Evolutionary conservation across 2,888 invertebrate species (phyloP), one percentile per base, ranked within the genome.

Genomic region (Epirrhoe alternata): DNA sequence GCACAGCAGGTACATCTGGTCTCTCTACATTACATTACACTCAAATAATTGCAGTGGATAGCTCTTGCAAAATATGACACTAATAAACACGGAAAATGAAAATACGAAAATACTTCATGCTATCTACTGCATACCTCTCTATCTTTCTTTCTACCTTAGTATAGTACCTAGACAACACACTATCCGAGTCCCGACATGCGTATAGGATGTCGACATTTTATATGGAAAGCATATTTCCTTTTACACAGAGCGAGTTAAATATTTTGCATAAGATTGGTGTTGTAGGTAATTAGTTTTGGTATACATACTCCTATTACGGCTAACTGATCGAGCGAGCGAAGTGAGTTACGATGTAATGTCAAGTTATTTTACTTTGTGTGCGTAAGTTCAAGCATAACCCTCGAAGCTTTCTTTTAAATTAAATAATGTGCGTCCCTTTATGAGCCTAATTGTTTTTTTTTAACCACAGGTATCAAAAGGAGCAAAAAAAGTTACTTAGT

Each of bases 191-290:
- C 17, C 57, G 30, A 47, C 47, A 35, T 49, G 16, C 14, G 47
- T 47, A 61, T 57, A 66, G 66, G 58, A 62, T 62, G 66, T 53
- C 49, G 45, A 62, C 38, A 58, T 66, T 61, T 66, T 61, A 57
- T 66, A 66, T 61, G 58, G 50, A 58, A 54, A 54, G 58, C 53
- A 61, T 56, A 61, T 66, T 66, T 66, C 61, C 61, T 52, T 61
- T 61, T 33, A 61, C 57, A 53, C 61, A 54, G 52, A 61, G 56
- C 50, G 50, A 55, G 60, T 53, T 53, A 61, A 65, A 61, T 66
- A 51, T 30, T 17, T 52, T 61, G 51, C 47, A 56, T 52, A 45
- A 35, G 35, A 47, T 53, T 33, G 8, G 14, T 54, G 45, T 33
- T 1, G 16, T 47, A 45, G 38, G 12, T 45, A 49, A 54, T 35